A percentile compares a stretch with the other conserved stretches of the same genome.
Conservation (phyloP, 2,888 invertebrate genomes). For the Ochropacha duplaris region DNA sequence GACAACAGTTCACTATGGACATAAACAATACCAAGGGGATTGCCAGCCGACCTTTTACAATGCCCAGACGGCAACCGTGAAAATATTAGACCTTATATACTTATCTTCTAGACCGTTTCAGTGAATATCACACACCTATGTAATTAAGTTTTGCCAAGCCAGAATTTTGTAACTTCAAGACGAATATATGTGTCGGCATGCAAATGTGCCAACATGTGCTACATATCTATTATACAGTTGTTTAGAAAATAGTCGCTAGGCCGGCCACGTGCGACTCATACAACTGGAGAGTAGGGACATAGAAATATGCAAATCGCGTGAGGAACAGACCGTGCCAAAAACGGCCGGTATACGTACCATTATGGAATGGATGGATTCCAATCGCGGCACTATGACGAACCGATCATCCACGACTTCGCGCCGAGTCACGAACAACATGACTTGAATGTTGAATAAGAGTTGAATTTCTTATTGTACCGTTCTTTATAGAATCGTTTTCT, state of each 20-base stretch:
- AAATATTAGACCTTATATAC: too few species aligned
- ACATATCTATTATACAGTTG: conserved; percentile 45
- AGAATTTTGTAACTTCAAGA: conserved; percentile 27
- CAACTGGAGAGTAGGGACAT: conserved; percentile 41
- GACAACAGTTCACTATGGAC: too few species aligned
- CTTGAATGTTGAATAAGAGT: conserved; percentile 16
- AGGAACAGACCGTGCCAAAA: conserved; percentile 56
- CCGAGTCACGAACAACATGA: conserved; percentile 37
- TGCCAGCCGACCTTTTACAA: too few species aligned
- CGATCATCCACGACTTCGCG: conserved; percentile 36
- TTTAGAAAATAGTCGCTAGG: conserved; percentile 36
- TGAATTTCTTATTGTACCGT: not conserved
- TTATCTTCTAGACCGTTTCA: not conserved
- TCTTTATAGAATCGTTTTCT: conserved; percentile 3
- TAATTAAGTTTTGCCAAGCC: conserved; percentile 23
- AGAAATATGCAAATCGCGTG: conserved; percentile 66
- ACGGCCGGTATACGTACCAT: conserved; percentile 46
- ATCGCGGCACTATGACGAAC: conserved; percentile 50
- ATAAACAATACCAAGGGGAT: too few species aligned
- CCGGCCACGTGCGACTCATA: conserved; percentile 60
- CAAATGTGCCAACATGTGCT: conserved; percentile 50
- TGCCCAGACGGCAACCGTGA: too few species aligned
- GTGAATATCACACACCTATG: conserved; percentile 15
- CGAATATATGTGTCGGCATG: conserved; percentile 33
- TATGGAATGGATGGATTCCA: conserved; percentile 39